Base-by-base conservation (phyloP, 2,797 vertebrate species). In the Anas capensis region DNA sequence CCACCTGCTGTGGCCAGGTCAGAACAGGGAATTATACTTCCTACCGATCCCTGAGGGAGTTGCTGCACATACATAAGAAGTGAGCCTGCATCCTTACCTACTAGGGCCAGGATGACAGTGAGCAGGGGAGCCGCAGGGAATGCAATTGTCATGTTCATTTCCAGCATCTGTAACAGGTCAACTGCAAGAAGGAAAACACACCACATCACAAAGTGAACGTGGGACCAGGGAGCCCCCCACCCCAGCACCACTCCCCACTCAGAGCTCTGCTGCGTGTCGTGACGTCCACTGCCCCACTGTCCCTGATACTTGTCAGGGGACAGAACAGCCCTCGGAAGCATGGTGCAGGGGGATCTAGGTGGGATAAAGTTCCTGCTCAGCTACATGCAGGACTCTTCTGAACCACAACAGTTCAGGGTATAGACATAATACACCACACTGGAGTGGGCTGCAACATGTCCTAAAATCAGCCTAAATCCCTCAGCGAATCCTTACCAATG, bases 131-230 rank as follows among this genome's bases (percentile, higher is more conserved):
- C 99, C 13, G 99, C 99, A 2, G 99, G 99, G 97, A 99, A 99
- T 1, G 99, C 99, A 58, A 99, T 99, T 64, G 99, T 99, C 99
- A 99, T 99, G 97, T 99, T 99, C 99, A 99, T 99, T 97, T 99
- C 99, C 97, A 99, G 97, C 99, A 99, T 99, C 98, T 99, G 99
- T n/a, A 99, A 98, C 76, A 99, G 98, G 96, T 99, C 99, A 95
- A 99, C 99, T 99, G 98, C 54, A 88, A 96, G 75, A 87, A 27
- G 57, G 46, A 88, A 65, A 78, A 72, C 12, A 72, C 11, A 10
- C 7, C 17, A 8, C 72, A 72, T 82, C 17, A 42, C 9, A 0
- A 18, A 49, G 70, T 42, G 57, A 77, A 20, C 2, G 20, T 0
- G 27, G 24, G n/a, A 49, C 8, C 27, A 36, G 1, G 1, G 40